Conservation (phyloP, 2,888 invertebrate species). For the Archips crataeganus region DNA sequence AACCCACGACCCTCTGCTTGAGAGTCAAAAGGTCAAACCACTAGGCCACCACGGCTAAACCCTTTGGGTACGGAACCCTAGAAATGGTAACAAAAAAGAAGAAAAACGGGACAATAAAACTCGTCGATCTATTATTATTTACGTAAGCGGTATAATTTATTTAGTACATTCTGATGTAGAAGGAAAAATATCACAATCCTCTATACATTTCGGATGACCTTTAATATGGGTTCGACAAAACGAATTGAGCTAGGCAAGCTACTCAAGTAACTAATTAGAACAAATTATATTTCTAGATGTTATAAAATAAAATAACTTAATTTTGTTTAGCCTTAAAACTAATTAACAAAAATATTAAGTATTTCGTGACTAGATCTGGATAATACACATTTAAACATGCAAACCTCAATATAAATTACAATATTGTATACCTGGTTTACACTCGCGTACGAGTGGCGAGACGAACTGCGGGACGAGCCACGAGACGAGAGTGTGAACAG, state of each 20-base stretch:
- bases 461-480: too few species aligned
- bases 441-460: too few species aligned
- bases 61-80: too few species aligned
- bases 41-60: too few species aligned
- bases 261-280: neutral
- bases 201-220: constrained; percentile 42
- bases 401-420: too few species aligned
- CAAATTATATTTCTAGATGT: neutral
- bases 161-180: constrained; percentile 53
- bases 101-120: neutral
- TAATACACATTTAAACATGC: too few species aligned
- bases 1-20: too few species aligned
- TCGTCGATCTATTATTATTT: constrained; percentile 44
- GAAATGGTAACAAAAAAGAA: too few species aligned
- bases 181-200: constrained; percentile 74
- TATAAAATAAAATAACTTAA: neutral
- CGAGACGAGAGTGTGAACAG: too few species aligned
- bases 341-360: constrained; percentile 15
- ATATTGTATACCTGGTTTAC: too few species aligned
- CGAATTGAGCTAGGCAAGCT: neutral
- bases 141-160: constrained; percentile 50
- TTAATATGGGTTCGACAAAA: neutral
- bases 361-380: constrained; percentile 5
- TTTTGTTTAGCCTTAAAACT: constrained; percentile 2
- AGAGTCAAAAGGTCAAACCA: too few species aligned